Conservation (phyloP, 2,888 invertebrate species). For the Dynastes maya region DNA sequence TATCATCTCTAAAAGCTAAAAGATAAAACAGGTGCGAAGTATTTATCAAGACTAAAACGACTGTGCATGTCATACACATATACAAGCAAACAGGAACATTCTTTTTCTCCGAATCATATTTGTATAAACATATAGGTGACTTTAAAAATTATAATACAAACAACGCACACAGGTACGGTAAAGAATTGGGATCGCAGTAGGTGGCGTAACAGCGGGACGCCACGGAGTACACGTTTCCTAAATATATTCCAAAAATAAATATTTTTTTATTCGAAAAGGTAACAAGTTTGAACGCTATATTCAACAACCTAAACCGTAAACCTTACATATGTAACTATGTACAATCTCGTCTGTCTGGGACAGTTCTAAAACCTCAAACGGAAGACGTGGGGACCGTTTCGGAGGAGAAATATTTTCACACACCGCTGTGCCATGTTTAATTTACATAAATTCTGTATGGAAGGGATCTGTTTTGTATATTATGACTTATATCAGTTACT, state of each 20-base stretch:
- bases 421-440: background rate
- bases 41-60: slow-evolving; percentile 4
- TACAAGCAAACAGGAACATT: background rate
- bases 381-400: background rate
- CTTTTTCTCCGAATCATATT: slow-evolving; percentile 3
- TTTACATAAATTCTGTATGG: slow-evolving; percentile 33
- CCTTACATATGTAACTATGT: slow-evolving; percentile 4
- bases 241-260: slow-evolving; percentile 44
- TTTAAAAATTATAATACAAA: slow-evolving; percentile 34
- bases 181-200: slow-evolving; percentile 31
- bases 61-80: no score
- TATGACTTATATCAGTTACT: background rate
- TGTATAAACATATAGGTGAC: slow-evolving; percentile 25
- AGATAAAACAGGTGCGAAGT: slow-evolving; percentile 1
- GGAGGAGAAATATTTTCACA: slow-evolving; percentile 5
- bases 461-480: slow-evolving; percentile 27
- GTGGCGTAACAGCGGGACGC: slow-evolving; percentile 31
- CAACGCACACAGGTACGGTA: slow-evolving; percentile 17
- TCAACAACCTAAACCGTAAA: background rate
- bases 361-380: slow-evolving; percentile 9
- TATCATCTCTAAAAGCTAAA: no score
- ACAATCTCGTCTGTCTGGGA: background rate
- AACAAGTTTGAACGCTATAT: slow-evolving; percentile 18
- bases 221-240: slow-evolving; percentile 14
- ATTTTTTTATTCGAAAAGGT: slow-evolving; percentile 34